Percentiles rank a stretch among this genome's conserved stretches.
phyloP scores from a whole-genome alignment of 2,797 vertebrate genomes.

The Bovichtus diacanthus region DNA sequence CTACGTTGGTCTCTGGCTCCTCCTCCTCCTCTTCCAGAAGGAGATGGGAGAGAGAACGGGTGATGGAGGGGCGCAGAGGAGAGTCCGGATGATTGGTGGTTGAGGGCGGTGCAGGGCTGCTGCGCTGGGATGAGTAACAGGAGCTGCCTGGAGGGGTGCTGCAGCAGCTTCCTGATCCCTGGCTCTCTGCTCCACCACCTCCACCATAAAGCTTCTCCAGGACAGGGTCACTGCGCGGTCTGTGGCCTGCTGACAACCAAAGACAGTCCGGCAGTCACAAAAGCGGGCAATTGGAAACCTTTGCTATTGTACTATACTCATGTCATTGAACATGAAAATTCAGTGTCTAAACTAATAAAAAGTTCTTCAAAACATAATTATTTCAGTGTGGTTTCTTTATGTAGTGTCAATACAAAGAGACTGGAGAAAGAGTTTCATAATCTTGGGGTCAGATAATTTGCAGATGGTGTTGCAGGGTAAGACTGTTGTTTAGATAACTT shows the following conservation, averaged over 20 bases:
- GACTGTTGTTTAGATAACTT: too few relatives aligned
- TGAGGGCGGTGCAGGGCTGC: conserved; percentile 60
- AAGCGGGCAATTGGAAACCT: background rate
- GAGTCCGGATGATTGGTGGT: conserved; percentile 62
- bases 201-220: conserved; percentile 61
- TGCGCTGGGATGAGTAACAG: conserved; percentile 77
- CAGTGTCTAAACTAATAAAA: background rate
- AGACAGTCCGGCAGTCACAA: background rate
- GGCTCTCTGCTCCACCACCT: conserved; percentile 49
- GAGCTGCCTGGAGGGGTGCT: conserved; percentile 76
- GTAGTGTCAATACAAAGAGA: too few relatives aligned
- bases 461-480: background rate
- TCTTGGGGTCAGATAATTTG: background rate
- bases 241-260: conserved; percentile 48
- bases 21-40: conserved; percentile 72
- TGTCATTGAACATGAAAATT: background rate
- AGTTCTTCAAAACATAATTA: too few relatives aligned
- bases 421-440: too few relatives aligned
- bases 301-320: background rate
- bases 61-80: conserved; percentile 43
- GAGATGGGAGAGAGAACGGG: conserved; percentile 62
- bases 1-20: conserved; percentile 89
- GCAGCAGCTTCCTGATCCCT: conserved; percentile 60
- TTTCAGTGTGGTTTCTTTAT: too few relatives aligned
- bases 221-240: conserved; percentile 49